These are phyloP conservation scores for Tupaia chinensis DNA, from an alignment of 2,113 vertebrate species.

Conservation along the genomic window DNA sequence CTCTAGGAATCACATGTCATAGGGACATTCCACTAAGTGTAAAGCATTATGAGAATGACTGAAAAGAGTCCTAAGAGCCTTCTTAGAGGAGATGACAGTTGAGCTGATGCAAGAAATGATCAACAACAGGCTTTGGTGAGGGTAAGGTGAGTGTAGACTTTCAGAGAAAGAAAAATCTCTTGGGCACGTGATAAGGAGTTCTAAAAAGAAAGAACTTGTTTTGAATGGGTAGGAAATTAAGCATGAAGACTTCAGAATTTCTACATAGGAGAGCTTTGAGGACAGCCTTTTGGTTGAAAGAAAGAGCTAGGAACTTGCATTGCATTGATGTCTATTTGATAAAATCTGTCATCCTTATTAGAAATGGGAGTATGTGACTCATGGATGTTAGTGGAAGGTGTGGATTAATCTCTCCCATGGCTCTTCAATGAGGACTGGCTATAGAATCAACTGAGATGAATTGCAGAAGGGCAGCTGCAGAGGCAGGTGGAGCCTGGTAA, in stretches of 20 bases:
- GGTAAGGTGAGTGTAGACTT: not conserved
- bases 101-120: conserved; percentile 5
- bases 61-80: not conserved
- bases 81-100: not conserved
- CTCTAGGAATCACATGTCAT: not conserved
- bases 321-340: not conserved
- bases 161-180: conserved; percentile 37
- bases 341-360: not conserved
- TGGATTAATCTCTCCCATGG: not conserved
- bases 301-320: conserved; percentile 11
- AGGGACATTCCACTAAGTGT: not conserved
- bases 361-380: not conserved
- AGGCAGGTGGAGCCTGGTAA: not conserved
- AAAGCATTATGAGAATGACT: not conserved
- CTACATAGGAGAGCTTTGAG: conserved; percentile 7
- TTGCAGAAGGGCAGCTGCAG: not conserved
- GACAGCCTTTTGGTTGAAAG: not conserved
- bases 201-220: conserved; percentile 41
- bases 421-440: not conserved
- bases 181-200: conserved; percentile 3
- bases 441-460: not conserved
- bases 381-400: not conserved
- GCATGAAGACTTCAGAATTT: conserved; percentile 51
- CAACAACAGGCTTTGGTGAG: conserved; percentile 6
- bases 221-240: conserved; percentile 41